Base-by-base conservation (phyloP, 2,888 invertebrate genomes). In the Drosophila maculinotata region DNA sequence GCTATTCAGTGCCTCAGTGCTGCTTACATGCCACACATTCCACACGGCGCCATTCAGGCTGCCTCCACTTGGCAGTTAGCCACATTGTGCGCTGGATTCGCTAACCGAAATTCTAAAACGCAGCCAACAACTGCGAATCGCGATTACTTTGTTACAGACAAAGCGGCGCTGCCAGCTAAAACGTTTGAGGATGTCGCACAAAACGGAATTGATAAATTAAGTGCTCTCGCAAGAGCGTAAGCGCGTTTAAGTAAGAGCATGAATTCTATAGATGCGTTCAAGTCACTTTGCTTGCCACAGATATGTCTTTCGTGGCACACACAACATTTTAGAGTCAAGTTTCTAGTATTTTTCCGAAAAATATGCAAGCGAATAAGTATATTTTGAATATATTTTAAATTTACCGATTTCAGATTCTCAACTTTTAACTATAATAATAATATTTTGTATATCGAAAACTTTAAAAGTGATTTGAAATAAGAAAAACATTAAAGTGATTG, bases 141-240 rank as follows among this genome's bases (percentile, higher is more conserved):
- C n/a, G n/a, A n/a, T 71, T 62, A 26, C 70, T 66, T 60, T 44
- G 66, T 53, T 41, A 26, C 30, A 51, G 28, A 9, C 44, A 38
- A 42, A 15, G 39, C 25, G 15, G 35, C 25, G 48, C 15, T 58
- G 66, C 39, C 33, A 38, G 64, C 42, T 6, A 48, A 45, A 68
- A 25, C 69, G 58, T 42, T 72, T 60, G 56, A 56, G 64, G 35
- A 64, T 57, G 53, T 28, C 30, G 31, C 52, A 30, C 49, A 68
- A 72, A 63, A 41, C 36, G 17, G 58, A 74, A 64, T 69, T 64
- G 64, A 44, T 56, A 64, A 58, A 69, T 69, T 38, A 68, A 74
- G 74, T 71, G 74, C 63, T 47, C 69, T 58, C 67, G n/a, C 14
- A 26, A 31, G 67, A 44, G 33, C 23, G 36, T 20, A 3, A 66